Base-by-base conservation (phyloP, 37 sponge, comb jelly and placozoan genomes). In the Corticium candelabrum region DNA sequence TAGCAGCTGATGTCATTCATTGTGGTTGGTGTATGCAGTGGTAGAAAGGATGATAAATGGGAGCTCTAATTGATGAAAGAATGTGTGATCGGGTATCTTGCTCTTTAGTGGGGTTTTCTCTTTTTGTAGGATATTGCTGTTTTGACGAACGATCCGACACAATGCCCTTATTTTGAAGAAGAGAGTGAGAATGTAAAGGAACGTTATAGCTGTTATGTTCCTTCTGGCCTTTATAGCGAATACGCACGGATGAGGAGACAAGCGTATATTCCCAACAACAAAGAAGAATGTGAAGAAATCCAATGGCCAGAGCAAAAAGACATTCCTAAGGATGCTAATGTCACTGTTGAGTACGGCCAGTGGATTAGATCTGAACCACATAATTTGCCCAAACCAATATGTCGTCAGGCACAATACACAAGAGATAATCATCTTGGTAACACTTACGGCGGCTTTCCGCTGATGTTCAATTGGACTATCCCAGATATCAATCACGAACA, bases 391-490 rank as follows among this genome's bases (percentile, higher is more conserved):
- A 79, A 90, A 5, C 73, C 73, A 4, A 15, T 29, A 4, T 70
- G 73, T 32, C 33, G 21, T 7, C 29, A 70, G 36, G 36, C 73
- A 32, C 73, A 4, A 4, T 70, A 15, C 29, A 30, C 73, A 32
- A 7, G 73, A 7, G 73, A 70, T 32, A 70, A 70, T 70, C 73
- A 70, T 32, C 73, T 70, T 34, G 73, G 73, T 34, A 70, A 70
- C 73, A 41, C 50, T 68, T 70, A 56, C 41, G 90, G 85, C 31
- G 99, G 99, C 15, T 91, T 50, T 77, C 93, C 96, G 69, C 88
- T 85, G 86, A 69, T 71, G 72, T 98, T 85, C 79, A 92, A 94
- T 86, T 98, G 99, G 99, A 94, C 99, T 76, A 91, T 98, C 43
- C 99, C 99, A 5, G 74, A 82, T 36, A 76, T 85, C 1, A 31